These are phyloP conservation scores for Calephelis perditalis DNA, from an alignment of 2,888 invertebrate genomes.

Conservation along the genomic window DNA sequence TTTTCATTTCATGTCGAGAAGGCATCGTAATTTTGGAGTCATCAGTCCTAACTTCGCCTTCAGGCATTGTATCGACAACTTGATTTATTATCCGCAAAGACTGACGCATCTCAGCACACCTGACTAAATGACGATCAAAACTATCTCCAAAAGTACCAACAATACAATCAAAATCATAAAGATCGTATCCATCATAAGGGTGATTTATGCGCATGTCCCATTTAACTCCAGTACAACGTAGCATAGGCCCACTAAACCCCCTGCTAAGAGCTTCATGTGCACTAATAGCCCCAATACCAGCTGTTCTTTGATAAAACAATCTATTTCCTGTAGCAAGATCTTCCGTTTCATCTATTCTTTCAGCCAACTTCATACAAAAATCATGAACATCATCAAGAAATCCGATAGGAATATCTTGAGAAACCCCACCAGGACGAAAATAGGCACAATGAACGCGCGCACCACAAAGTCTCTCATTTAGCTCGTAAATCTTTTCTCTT, in stretches of 20 bases:
- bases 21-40: conserved; percentile 89
- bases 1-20: conserved; percentile 88
- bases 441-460: conserved; percentile 91
- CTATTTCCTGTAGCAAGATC: conserved; percentile 87
- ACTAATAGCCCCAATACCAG: conserved; percentile 84
- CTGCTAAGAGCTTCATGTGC: conserved; percentile 87
- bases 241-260: conserved; percentile 85
- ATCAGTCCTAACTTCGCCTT: conserved; percentile 86
- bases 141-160: conserved; percentile 90
- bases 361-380: conserved; percentile 81
- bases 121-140: conserved; percentile 87
- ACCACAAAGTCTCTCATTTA: conserved; percentile 90
- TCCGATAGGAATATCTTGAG: conserved; percentile 77
- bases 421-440: conserved; percentile 89
- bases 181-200: conserved; percentile 91
- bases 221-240: conserved; percentile 89
- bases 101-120: conserved; percentile 86
- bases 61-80: conserved; percentile 90
- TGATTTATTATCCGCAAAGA: conserved; percentile 87
- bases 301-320: conserved; percentile 80
- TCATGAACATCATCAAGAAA: conserved; percentile 88
- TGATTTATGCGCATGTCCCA: conserved; percentile 91
- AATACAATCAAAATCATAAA: conserved; percentile 90
- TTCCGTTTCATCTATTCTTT: conserved; percentile 91
- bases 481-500: conserved; percentile 90